phyloP scores from a whole-genome alignment of 2,113 vertebrate species.

The Orycteropus afer region DNA sequence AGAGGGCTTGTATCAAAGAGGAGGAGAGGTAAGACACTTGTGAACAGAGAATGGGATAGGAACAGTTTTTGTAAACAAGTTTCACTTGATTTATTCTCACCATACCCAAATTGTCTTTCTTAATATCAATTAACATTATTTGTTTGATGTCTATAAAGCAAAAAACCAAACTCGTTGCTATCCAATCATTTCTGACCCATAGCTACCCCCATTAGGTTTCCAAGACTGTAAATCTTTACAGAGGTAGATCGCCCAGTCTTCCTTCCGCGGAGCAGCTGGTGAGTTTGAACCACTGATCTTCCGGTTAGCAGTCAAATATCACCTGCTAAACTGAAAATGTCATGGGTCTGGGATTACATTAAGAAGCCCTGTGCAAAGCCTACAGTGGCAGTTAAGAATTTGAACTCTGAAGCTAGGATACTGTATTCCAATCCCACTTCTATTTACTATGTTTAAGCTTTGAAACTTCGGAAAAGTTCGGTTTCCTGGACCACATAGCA shows the following conservation, averaged over 20 bases:
- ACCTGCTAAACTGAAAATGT: not conserved
- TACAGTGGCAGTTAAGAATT: not conserved
- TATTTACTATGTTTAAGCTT: not conserved
- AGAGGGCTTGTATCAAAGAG: not conserved
- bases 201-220: too few species aligned
- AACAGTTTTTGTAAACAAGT: not conserved
- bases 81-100: not conserved
- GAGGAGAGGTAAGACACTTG: not conserved
- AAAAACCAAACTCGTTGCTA: too few species aligned
- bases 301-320: too few species aligned
- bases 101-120: not conserved
- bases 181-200: too few species aligned
- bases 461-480: not conserved
- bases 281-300: too few species aligned
- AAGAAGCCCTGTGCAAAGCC: not conserved
- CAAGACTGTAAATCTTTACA: too few species aligned
- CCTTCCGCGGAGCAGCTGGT: too few species aligned
- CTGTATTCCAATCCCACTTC: not conserved
- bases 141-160: not conserved
- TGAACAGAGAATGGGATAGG: not conserved
- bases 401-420: not conserved
- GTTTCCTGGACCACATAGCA: not conserved
- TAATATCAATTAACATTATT: not conserved
- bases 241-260: too few species aligned
- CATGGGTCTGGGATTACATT: not conserved